These are phyloP conservation scores for Araneus ventricosus DNA, from an alignment of 1,140 invertebrate species.

Conservation along the genomic window DNA sequence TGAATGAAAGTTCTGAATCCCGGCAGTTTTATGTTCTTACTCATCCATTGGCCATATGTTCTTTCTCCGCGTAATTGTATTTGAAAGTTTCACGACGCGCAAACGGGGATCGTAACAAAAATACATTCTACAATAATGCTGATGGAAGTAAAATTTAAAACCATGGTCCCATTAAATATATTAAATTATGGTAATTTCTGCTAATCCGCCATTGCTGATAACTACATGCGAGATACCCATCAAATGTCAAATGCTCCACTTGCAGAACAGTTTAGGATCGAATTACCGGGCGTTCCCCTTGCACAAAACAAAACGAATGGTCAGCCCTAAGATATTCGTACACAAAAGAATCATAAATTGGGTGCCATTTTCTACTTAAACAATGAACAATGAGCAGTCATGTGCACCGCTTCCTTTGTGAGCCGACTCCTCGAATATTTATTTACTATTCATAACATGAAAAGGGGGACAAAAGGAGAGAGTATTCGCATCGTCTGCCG, in stretches of 20 bases:
- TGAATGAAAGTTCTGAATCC: too few relatives aligned
- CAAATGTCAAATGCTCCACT: constrained; percentile 22
- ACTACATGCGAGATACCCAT: background rate
- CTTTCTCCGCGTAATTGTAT: too few relatives aligned
- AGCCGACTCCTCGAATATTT: constrained; percentile 32
- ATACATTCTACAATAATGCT: background rate
- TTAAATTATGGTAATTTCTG: background rate
- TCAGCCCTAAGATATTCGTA: background rate
- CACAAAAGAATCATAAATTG: constrained; percentile 69
- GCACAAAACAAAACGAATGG: constrained; percentile 40
- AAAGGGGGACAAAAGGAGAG: constrained; percentile 21
- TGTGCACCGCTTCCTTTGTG: constrained; percentile 36
- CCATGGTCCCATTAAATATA: background rate
- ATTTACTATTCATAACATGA: constrained; percentile 35
- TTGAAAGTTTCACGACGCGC: too few relatives aligned
- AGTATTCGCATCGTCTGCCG: background rate
- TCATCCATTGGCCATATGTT: too few relatives aligned
- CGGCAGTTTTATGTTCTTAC: too few relatives aligned
- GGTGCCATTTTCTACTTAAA: constrained; percentile 39
- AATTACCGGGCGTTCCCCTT: constrained; percentile 63
- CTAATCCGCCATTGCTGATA: background rate
- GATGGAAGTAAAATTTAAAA: background rate
- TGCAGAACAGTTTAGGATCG: constrained; percentile 34
- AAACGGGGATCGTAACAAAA: too few relatives aligned
- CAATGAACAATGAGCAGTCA: constrained; percentile 68